Evolutionary conservation across 1,140 invertebrate species (phyloP).

Genomic region (Euborellia annulipes): DNA sequence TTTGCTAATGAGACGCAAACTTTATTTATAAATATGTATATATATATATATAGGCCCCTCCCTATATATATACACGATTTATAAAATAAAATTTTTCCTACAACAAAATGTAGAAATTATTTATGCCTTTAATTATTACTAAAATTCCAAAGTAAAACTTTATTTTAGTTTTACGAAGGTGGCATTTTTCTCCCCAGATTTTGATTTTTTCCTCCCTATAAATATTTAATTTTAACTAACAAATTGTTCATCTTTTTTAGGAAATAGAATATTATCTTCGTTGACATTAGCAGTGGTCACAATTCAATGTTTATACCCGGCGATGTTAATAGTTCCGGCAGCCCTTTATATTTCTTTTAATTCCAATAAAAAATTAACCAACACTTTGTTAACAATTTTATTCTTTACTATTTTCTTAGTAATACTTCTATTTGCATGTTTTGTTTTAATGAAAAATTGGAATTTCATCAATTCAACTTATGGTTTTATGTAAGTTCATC

Average conservation of each 20-base stretch:
- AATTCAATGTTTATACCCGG: constrained; percentile 74
- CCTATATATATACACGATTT: too few species aligned
- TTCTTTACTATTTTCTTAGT: constrained; percentile 19
- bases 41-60: too few species aligned
- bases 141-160: too few species aligned
- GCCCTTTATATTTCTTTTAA: constrained; percentile 33
- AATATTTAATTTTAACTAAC: constrained; percentile 5
- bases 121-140: constrained; percentile 7
- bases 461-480: constrained; percentile 61
- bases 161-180: too few species aligned
- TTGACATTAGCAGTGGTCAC: constrained; percentile 56
- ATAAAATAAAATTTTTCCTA: too few species aligned
- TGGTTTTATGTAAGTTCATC: constrained; percentile 59
- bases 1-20: too few species aligned
- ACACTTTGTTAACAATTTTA: constrained; percentile 12
- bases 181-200: too few species aligned
- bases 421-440: constrained; percentile 26
- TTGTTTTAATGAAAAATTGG: constrained; percentile 40
- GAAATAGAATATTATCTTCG: constrained; percentile 34
- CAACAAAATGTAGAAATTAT: constrained; percentile 22
- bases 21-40: too few species aligned
- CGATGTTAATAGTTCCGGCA: constrained; percentile 66
- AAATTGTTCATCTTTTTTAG: constrained; percentile 23
- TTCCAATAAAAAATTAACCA: constrained; percentile 3
- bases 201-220: too few species aligned